phyloP scores from a whole-genome alignment of 2,797 vertebrate genomes.

The Xiphorhynchus erythropygius region DNA sequence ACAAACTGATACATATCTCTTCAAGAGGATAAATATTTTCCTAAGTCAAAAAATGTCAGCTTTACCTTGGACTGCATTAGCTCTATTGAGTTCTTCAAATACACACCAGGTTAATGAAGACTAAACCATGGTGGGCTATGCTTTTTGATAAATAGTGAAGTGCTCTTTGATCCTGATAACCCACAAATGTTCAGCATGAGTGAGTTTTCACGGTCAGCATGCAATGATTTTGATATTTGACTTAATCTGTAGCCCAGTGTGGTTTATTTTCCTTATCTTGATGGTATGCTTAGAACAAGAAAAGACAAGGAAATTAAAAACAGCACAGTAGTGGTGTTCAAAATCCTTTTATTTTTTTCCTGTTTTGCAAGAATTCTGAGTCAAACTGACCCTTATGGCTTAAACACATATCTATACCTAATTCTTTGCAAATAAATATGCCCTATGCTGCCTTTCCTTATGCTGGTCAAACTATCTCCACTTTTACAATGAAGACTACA shows the following conservation, averaged over 20 bases:
- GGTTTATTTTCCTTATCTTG: constrained; percentile 75
- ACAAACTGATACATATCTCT: constrained; percentile 77
- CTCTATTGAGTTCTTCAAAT: constrained; percentile 75
- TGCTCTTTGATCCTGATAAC: constrained; percentile 79
- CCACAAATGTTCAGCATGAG: constrained; percentile 78
- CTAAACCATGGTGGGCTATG: constrained; percentile 68
- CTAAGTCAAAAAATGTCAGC: constrained; percentile 70
- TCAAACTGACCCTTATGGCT: constrained; percentile 10
- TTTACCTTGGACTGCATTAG: constrained; percentile 69
- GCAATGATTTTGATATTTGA: constrained; percentile 76
- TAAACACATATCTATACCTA: not conserved
- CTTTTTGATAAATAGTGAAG: constrained; percentile 76
- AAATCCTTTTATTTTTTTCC: not conserved
- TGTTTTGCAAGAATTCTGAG: constrained; percentile 21
- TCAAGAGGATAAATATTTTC: constrained; percentile 75
- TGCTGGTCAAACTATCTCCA: not conserved
- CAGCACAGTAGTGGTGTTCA: constrained; percentile 37
- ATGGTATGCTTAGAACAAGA: constrained; percentile 70
- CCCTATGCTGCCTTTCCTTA: not conserved
- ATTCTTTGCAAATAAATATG: constrained; percentile 32
- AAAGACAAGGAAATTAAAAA: constrained; percentile 74
- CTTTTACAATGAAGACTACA: not conserved
- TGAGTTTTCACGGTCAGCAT: constrained; percentile 72
- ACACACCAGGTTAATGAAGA: constrained; percentile 75
- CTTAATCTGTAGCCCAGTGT: constrained; percentile 67